Base-by-base conservation (phyloP, 2,888 invertebrate genomes). In the Criorhina ranunculi region DNA sequence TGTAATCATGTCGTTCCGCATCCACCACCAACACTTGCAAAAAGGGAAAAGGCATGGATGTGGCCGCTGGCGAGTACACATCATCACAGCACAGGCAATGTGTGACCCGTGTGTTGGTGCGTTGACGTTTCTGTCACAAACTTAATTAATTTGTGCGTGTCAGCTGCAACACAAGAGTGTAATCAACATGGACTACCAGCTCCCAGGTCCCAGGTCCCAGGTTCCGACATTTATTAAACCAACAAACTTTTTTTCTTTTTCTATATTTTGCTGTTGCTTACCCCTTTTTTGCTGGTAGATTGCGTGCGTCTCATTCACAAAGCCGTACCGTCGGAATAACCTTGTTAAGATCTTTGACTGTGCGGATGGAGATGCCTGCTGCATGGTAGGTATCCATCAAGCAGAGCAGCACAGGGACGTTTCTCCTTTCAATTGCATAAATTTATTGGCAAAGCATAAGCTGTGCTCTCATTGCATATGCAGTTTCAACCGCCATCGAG, bases 401-500 rank as follows among this genome's bases (percentile, higher is more conserved):
- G 44, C 53, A 44, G 72, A 40, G 62, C 37, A n/a, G 6, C 53
- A 6, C 9, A 15, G 57, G 44, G 66, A 64, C 62, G 42, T 66
- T 55, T 12, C 46, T 64, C 51, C 75, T 49, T 60, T 72, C 72
- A 67, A 72, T 72, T 72, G 72, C 72, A 82, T 82, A 72, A 60
- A 78, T 72, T 82, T 77, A 70, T 77, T 72, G 72, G 60, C 46
- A 53, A 55, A 40, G 53, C 69, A 60, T 60, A 72, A 70, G 40
- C 66, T 37, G 67, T 55, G 70, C 60, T 83, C 82, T 83, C 82
- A 83, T 78, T 83, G 72, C 82, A 83, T 83, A 83, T 78, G 60
- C 82, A 83, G 46, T 83, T 83, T 40, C 17, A 31, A 5, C 12
- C 62, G 42, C 69, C 55, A 57, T 53, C 60, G 44, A 59, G 40